A percentile compares a stretch with the other conserved stretches of the same genome.
phyloP scores from a whole-genome alignment of 2,113 vertebrate species.

The Falco punctatus region DNA sequence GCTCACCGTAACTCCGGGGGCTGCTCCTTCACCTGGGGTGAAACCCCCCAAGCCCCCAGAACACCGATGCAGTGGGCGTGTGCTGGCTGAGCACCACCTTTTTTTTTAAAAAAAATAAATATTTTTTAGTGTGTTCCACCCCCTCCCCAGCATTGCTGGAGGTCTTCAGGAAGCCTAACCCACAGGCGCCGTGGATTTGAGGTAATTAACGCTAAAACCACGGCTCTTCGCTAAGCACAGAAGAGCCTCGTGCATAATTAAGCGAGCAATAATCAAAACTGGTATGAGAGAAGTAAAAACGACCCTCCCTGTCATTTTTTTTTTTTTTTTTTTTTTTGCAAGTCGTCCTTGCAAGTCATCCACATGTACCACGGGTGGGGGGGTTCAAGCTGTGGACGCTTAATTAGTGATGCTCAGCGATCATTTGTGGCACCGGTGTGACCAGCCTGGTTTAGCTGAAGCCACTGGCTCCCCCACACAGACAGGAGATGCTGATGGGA shows the following conservation, averaged over 20 bases:
- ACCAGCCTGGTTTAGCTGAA: background rate
- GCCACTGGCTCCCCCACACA: background rate
- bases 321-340: too few relatives aligned
- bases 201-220: background rate
- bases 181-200: background rate
- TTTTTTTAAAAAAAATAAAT: too few relatives aligned
- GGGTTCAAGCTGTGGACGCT: background rate
- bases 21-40: too few relatives aligned
- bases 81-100: background rate
- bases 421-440: background rate
- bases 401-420: background rate
- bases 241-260: background rate
- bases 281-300: background rate
- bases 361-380: background rate
- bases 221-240: background rate
- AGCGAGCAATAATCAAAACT: background rate
- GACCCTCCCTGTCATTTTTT: background rate
- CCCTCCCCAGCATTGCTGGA: background rate
- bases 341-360: background rate
- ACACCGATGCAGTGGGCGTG: background rate
- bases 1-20: too few relatives aligned
- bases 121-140: too few relatives aligned
- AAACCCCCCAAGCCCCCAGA: background rate
- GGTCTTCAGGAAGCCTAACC: background rate
- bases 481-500: background rate